These are phyloP conservation scores for Corticium candelabrum DNA, from an alignment of 37 sponge, comb jelly and placozoan species.

Conservation along the genomic window DNA sequence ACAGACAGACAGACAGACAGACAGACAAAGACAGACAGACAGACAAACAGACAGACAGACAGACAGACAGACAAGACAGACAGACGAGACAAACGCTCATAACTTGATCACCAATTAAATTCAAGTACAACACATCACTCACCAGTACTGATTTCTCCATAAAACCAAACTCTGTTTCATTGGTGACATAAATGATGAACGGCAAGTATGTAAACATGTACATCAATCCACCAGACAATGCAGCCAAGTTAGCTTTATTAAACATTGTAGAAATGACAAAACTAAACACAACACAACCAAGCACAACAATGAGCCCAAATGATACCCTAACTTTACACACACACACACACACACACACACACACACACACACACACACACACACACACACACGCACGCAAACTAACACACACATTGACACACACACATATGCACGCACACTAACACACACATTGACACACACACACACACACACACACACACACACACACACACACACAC, in stretches of 20 bases:
- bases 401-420: too few relatives aligned
- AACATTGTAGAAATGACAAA: slow-evolving; percentile 72
- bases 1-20: too few relatives aligned
- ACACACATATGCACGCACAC: too few relatives aligned
- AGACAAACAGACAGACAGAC: too few relatives aligned
- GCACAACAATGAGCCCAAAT: too few relatives aligned
- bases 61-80: too few relatives aligned
- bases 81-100: too few relatives aligned
- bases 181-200: not conserved
- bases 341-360: slow-evolving; percentile 15
- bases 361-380: slow-evolving; percentile 11
- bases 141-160: not conserved
- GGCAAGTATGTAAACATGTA: slow-evolving; percentile 71
- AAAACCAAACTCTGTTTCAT: not conserved
- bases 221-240: slow-evolving; percentile 55
- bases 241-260: slow-evolving; percentile 80
- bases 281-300: slow-evolving; percentile 22
- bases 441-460: too few relatives aligned
- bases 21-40: too few relatives aligned
- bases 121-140: not conserved
- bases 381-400: slow-evolving; percentile 16
- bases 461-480: slow-evolving; percentile 13
- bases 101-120: too few relatives aligned
- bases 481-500: too few relatives aligned
- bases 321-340: not conserved